Evolutionary conservation across 2,888 invertebrate species (phyloP).

Genomic region (Oligia fasciuncula): DNA sequence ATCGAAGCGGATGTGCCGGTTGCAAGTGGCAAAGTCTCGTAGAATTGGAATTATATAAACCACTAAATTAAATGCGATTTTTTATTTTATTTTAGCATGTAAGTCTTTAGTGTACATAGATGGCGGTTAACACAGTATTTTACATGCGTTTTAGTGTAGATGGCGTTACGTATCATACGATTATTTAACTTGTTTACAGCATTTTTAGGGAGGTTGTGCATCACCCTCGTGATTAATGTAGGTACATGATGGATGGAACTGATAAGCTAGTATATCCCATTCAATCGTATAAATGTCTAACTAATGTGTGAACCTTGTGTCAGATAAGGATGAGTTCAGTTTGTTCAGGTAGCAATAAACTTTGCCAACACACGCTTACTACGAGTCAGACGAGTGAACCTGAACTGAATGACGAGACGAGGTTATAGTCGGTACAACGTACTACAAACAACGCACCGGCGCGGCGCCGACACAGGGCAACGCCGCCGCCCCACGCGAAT

Average conservation of each 20-base stretch:
- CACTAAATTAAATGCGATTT: conserved; percentile 38
- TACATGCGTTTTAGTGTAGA: conserved; percentile 36
- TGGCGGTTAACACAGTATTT: conserved; percentile 43
- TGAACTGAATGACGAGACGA: conserved; percentile 64
- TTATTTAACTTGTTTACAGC: not conserved
- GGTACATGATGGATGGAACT: conserved; percentile 2
- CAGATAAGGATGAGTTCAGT: conserved; percentile 25
- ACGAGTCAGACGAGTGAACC: conserved; percentile 65
- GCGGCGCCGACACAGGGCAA: conserved; percentile 58
- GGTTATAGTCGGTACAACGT: conserved; percentile 58
- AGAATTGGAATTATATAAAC: conserved; percentile 60
- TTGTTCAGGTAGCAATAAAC: conserved; percentile 22
- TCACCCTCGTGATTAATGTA: not conserved
- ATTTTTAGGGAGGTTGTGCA: not conserved
- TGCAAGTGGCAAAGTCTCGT: conserved; percentile 39
- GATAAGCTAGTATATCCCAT: conserved; percentile 5
- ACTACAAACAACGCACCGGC: no score
- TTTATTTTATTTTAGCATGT: conserved; percentile 58
- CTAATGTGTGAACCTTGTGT: conserved; percentile 20
- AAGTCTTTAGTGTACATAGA: conserved; percentile 32
- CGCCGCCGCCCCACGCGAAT: conserved; percentile 64
- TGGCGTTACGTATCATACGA: conserved; percentile 37
- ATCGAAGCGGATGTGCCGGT: conserved; percentile 44
- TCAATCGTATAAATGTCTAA: not conserved
- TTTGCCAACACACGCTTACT: conserved; percentile 40